Evolutionary conservation across 2,797 vertebrate genomes (phyloP).

Genomic region (Cyprinodon diabolis): DNA sequence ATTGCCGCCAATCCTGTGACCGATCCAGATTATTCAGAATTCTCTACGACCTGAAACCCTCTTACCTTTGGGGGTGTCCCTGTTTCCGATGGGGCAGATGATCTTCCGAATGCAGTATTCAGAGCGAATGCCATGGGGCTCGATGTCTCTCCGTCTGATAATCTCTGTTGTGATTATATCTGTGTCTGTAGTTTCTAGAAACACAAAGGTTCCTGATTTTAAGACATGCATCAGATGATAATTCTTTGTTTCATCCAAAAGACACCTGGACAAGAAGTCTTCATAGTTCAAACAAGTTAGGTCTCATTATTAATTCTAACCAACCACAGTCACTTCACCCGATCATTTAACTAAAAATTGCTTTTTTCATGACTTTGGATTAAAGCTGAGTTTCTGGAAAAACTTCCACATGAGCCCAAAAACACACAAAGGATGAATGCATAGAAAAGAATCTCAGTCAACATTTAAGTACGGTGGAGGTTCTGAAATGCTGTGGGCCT

Average conservation of each 20-base stretch:
- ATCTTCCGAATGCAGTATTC: constrained; percentile 98
- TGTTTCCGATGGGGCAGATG: constrained; percentile 94
- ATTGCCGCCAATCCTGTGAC: too few species aligned
- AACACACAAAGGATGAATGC: too few species aligned
- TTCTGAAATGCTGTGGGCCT: too few species aligned
- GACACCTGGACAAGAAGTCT: not conserved
- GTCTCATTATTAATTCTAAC: not conserved
- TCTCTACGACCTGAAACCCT: not conserved
- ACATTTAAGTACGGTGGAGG: too few species aligned
- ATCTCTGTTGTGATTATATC: constrained; percentile 98
- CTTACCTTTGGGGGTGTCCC: constrained; percentile 93
- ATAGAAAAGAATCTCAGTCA: too few species aligned
- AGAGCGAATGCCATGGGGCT: constrained; percentile 93
- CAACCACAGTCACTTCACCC: too few species aligned
- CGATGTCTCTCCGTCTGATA: constrained; percentile 93
- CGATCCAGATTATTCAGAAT: not conserved
- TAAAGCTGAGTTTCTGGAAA: too few species aligned
- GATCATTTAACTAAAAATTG: too few species aligned
- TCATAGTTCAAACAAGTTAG: not conserved
- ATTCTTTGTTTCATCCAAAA: not conserved
- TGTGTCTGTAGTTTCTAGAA: constrained; percentile 93
- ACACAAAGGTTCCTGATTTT: not conserved
- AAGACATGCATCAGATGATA: not conserved
- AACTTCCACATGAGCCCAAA: too few species aligned
- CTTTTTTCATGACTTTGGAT: too few species aligned